Base-by-base conservation (phyloP, 2,113 vertebrate species). In the Abramis brama region DNA sequence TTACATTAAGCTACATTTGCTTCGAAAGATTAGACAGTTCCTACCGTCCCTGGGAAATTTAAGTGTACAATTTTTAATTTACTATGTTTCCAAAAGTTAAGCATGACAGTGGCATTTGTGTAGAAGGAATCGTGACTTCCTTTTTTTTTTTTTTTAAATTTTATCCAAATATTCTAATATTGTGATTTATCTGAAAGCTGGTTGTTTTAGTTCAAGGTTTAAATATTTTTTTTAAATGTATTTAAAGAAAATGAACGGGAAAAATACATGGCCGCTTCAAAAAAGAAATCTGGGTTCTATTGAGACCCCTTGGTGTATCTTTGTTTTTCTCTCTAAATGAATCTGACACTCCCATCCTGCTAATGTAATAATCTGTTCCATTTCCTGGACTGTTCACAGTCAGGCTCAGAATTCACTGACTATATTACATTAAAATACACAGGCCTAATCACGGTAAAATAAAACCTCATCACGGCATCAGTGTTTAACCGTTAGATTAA, bases 311-410 rank as follows among this genome's bases (percentile, higher is more conserved):
- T 82, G 9, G 62, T 68, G 43, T 52, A 33, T 52, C 10, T 81
- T 47, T 71, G 80, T 68, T 71, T 73, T 47, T 33, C 68, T 73
- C 17, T 0, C 23, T 52, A 27, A 77, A 66, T 78, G 23, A 36
- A 39, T 62, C 27, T 13, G 59, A 78, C 62, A 30, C 62, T 60
- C n/a, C 71, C 19, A 57, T 27, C 62, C 74, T 57, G 10, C 59
- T 70, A 73, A 83, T 62, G 57, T 80, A 64, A 84, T 85, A 62
- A 88, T 43, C 25, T 52, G 47, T 66, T 59, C 47, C 82, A 77
- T 74, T 73, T 70, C 43, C 62, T 25, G 59, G 10, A 39, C 23
- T 30, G 21, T 71, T 82, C 74, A 86, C 84, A 64, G 25, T n/a
- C 17, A 60, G 79, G 36, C 52, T 73, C 25, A 62, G 39, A 83